Conservation (phyloP, 2,113 vertebrate genomes). For the Chinchilla lanigera region DNA sequence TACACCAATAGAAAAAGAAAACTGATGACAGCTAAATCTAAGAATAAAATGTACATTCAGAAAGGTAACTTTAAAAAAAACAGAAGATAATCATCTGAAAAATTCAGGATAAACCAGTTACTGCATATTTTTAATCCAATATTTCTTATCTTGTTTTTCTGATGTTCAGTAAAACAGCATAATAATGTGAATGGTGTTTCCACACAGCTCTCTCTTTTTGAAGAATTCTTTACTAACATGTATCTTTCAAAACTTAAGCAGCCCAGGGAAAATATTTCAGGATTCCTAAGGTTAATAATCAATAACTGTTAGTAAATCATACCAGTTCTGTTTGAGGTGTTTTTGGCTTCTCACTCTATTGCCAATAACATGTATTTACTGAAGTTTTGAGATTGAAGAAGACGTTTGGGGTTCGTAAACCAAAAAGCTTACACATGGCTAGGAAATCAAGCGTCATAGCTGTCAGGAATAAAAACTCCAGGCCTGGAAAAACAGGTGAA, state of each 20-base stretch:
- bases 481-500: background rate
- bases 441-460: background rate
- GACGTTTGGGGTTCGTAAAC: background rate
- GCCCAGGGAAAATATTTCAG: background rate
- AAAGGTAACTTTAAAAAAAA: background rate
- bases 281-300: background rate
- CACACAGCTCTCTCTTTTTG: background rate
- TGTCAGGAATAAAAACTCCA: background rate
- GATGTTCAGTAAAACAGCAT: background rate
- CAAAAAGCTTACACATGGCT: background rate
- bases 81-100: background rate
- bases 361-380: background rate
- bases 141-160: background rate
- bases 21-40: background rate
- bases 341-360: background rate
- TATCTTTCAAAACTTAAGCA: background rate
- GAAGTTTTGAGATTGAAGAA: background rate
- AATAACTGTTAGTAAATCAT: background rate
- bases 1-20: background rate
- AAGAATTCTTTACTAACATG: background rate
- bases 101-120: background rate
- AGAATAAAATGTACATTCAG: background rate
- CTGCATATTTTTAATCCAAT: background rate
- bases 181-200: background rate
- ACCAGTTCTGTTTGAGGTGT: background rate